Base-by-base conservation (phyloP, 92 coral and sea anemone species). In the Diadumene lineata region DNA sequence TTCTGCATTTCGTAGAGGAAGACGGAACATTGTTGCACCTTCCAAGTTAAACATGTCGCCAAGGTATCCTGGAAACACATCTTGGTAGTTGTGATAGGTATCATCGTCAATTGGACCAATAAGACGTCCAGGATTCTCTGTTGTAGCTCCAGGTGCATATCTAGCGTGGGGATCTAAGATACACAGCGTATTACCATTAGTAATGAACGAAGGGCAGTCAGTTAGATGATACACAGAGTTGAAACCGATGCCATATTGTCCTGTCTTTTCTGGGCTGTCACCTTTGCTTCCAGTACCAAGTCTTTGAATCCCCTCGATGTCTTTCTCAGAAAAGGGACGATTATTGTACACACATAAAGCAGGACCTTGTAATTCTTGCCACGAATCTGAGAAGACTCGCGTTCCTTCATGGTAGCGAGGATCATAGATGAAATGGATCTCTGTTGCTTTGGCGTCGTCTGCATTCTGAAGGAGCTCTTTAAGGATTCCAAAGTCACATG, bases 401-500 rank as follows among this genome's bases (percentile, higher is more conserved):
- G 84, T 69, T 0, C 70, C 82, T 11, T 56, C 60, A 33, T 90
- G 98, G 24, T 78, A 57, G 11, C 98, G 88, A 7, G 94, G 90
- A 77, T 93, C 98, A 64, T 74, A 82, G 26, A 93, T 75, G 62
- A 93, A 93, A 77, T 90, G 96, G 34, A 93, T 84, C 81, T 93
- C 96, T 0, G 82, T 87, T 28, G 98, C 98, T 26, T 85, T 79
- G 26, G 98, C 98, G 69, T 93, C 98, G 43, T 93, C 98, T 0
- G 98, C 96, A 56, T 93, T 93, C 73, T 93, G 98, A 56, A 93
- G 86, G 38, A 93, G 96, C 61, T 93, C 98, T 56, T 93, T 93
- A 27, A 93, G 78, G 68, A 93, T 82, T 28, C 96, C 96, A 56
- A 86, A 89, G 70, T 90, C 98, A n/a, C 90, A 70, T 0, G 98